A percentile compares a stretch with the other conserved stretches of the same genome.
Conservation (phyloP, 1,140 invertebrate species). For the Sitobion miscanthi region DNA sequence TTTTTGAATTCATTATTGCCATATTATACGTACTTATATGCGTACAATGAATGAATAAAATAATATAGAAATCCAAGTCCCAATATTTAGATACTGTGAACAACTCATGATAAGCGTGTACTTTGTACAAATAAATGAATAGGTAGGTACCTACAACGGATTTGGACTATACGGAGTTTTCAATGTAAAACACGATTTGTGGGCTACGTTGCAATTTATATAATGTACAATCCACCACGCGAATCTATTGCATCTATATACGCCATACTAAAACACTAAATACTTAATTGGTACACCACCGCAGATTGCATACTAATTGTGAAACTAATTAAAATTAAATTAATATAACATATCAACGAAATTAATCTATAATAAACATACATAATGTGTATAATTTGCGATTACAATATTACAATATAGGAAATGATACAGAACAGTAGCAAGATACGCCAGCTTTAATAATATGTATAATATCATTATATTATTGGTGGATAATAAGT, state of each 20-base stretch:
- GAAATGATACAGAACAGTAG: neutral
- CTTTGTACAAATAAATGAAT: neutral
- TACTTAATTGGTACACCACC: neutral
- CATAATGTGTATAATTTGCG: neutral
- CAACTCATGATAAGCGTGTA: neutral
- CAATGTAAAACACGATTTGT: no score
- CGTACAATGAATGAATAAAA: no score
- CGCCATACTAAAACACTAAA: neutral
- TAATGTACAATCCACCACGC: neutral
- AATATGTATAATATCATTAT: neutral
- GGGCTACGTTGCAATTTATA: no score
- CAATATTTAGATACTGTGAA: neutral
- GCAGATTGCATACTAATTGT: neutral
- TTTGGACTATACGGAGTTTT: neutral
- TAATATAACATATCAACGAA: neutral
- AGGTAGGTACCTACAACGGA: neutral
- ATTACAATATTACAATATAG: neutral
- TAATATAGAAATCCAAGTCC: no score
- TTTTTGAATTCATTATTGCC: no score
- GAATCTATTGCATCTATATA: neutral
- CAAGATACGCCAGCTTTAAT: neutral
- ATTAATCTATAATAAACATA: neutral
- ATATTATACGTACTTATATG: no score
- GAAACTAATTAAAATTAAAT: neutral
- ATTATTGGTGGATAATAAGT: no score